Evolutionary conservation across 2,113 vertebrate species (phyloP).

Genomic region (Ammodytes marinus): DNA sequence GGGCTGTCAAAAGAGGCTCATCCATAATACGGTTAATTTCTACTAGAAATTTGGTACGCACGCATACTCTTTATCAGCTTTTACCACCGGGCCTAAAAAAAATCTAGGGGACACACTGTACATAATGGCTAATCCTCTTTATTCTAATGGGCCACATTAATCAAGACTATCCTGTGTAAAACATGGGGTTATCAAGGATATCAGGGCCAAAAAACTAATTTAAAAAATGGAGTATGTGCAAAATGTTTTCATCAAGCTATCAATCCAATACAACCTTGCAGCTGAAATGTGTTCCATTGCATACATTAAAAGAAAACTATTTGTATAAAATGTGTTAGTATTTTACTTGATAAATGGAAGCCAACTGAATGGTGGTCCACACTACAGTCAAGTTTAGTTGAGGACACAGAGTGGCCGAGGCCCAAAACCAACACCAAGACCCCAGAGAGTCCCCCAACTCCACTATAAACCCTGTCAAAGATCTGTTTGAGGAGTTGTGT

Average conservation of each 20-base stretch:
- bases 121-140: constrained; percentile 24
- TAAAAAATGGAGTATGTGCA: constrained; percentile 46
- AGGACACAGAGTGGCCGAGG: constrained; percentile 57
- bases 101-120: too few relatives aligned
- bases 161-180: constrained; percentile 33
- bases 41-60: too few relatives aligned
- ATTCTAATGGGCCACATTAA: constrained; percentile 35
- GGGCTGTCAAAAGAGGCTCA: too few relatives aligned
- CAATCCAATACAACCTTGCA: constrained; percentile 32
- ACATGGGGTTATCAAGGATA: constrained; percentile 10
- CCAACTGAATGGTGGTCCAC: constrained; percentile 25
- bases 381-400: constrained; percentile 51
- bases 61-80: too few relatives aligned
- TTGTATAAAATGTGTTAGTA: constrained; percentile 50
- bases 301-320: constrained; percentile 39
- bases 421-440: constrained; percentile 51
- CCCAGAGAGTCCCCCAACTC: constrained; percentile 55
- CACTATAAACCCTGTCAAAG: constrained; percentile 74
- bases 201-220: constrained; percentile 8
- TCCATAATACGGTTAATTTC: too few relatives aligned
- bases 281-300: constrained; percentile 37
- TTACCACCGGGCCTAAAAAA: too few relatives aligned
- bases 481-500: constrained; percentile 49
- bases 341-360: constrained; percentile 58
- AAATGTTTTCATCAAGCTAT: constrained; percentile 50